Percentiles rank a stretch among this genome's conserved stretches.
Conservation (phyloP, 2,113 vertebrate species). For the Brachypteracias leptosomus region DNA sequence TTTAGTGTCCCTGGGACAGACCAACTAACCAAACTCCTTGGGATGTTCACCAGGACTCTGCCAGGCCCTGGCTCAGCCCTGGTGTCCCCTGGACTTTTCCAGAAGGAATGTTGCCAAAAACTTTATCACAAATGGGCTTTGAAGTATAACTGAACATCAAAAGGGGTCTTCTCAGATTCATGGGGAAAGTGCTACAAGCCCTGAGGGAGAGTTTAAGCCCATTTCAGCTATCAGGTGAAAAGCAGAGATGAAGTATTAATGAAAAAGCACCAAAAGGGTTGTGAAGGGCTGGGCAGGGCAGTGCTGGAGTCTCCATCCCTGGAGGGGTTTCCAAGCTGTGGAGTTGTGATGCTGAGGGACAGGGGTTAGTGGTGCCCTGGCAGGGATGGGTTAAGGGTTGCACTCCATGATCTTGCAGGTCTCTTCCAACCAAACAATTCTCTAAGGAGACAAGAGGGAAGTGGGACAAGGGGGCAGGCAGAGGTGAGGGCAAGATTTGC, state of each 20-base stretch:
- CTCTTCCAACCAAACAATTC: not conserved
- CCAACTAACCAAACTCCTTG: not conserved
- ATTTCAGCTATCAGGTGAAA: not conserved
- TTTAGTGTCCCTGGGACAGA: not conserved
- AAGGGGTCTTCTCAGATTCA: not conserved
- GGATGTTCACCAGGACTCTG: not conserved
- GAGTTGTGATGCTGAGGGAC: not conserved
- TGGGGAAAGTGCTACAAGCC: rapidly evolving
- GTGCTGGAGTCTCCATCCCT: not conserved
- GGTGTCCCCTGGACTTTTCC: not conserved
- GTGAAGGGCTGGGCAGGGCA: not conserved
- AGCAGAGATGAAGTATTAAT: not conserved
- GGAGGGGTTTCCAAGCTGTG: not conserved
- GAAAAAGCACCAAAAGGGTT: not conserved
- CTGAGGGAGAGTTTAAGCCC: not conserved
- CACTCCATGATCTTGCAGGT: not conserved
- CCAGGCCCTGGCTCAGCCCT: not conserved
- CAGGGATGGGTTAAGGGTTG: not conserved
- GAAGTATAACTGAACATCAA: not conserved
- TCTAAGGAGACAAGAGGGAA: not conserved
- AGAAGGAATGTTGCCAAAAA: not conserved
- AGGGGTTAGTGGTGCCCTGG: not conserved
- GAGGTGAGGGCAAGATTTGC: not conserved
- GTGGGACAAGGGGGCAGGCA: not conserved
- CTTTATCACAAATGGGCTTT: not conserved